Evolutionary conservation across 2,113 vertebrate genomes (phyloP).

Genomic region (Melanerpes aurifrons): DNA sequence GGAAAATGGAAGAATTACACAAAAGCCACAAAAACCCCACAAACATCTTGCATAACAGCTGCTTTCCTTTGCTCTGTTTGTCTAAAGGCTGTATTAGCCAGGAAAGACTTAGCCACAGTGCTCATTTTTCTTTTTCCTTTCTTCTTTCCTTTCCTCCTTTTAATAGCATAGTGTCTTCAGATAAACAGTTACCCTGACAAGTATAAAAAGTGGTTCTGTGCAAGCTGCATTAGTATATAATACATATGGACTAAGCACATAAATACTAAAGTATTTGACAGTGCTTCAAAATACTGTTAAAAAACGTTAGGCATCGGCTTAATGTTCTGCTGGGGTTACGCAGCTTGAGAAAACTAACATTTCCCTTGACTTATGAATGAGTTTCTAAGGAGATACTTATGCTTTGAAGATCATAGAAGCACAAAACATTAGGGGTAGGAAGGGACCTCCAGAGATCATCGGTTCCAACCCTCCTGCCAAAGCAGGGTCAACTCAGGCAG

Average conservation of each 20-base stretch:
- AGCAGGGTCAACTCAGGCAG: too few species aligned
- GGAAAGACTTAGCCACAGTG: not conserved
- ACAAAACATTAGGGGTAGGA: too few species aligned
- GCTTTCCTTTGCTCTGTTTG: conserved; percentile 7
- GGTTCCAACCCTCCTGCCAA: too few species aligned
- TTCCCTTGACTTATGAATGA: not conserved
- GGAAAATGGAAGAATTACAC: not conserved
- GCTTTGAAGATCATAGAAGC: not conserved
- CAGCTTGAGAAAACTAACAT: not conserved
- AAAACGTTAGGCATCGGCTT: not conserved
- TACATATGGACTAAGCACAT: not conserved
- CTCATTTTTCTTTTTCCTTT: not conserved
- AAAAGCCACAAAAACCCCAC: not conserved
- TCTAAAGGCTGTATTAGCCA: not conserved
- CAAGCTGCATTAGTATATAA: not conserved
- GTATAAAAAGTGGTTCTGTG: not conserved
- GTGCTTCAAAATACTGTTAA: not conserved
- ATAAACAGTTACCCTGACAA: not conserved
- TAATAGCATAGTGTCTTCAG: not conserved
- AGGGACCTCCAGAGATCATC: too few species aligned
- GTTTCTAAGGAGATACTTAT: not conserved
- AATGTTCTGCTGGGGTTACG: not conserved
- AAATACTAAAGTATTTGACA: not conserved
- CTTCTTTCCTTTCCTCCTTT: not conserved
- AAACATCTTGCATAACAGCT: not conserved